Evolutionary conservation across 2,888 invertebrate species (phyloP).

Genomic region (Baronia brevicornis): DNA sequence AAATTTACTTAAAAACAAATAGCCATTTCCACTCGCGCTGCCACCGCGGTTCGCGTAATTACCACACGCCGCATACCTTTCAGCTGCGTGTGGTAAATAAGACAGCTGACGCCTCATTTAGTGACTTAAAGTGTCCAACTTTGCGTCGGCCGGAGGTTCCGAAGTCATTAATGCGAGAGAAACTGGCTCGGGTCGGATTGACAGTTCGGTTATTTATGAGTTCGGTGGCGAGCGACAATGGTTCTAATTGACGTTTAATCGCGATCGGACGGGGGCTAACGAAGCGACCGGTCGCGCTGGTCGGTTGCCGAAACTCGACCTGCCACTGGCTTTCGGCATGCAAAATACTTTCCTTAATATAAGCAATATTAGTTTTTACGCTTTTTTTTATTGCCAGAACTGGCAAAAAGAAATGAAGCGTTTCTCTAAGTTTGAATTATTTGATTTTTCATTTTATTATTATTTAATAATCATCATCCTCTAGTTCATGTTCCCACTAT

Average conservation of each 20-base stretch:
- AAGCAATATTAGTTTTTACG: too few relatives aligned
- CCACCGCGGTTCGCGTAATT: slow-evolving; percentile 2
- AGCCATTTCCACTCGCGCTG: neutral
- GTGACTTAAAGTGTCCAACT: slow-evolving; percentile 15
- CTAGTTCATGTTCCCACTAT: too few relatives aligned
- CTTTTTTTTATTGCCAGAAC: too few relatives aligned
- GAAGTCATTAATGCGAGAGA: slow-evolving; percentile 33
- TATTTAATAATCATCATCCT: too few relatives aligned
- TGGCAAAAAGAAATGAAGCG: too few relatives aligned
- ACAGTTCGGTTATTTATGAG: slow-evolving; percentile 53
- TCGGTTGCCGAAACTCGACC: slow-evolving; percentile 10
- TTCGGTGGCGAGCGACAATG: slow-evolving; percentile 51
- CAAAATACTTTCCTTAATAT: too few relatives aligned
- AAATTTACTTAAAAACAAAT: slow-evolving; percentile 5
- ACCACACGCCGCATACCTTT: slow-evolving; percentile 1
- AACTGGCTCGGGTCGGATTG: slow-evolving; percentile 36
- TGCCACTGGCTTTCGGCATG: too few relatives aligned
- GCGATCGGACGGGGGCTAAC: slow-evolving; percentile 43
- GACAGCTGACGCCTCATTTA: slow-evolving; percentile 26
- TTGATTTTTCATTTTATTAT: too few relatives aligned
- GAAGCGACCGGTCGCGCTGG: slow-evolving; percentile 40
- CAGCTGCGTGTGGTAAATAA: slow-evolving; percentile 18
- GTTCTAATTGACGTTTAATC: slow-evolving; percentile 65
- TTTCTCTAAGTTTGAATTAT: too few relatives aligned
- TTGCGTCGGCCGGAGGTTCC: slow-evolving; percentile 23